These are phyloP conservation scores for Oithona nana DNA, from an alignment of 2,888 invertebrate species.

Conservation along the genomic window DNA sequence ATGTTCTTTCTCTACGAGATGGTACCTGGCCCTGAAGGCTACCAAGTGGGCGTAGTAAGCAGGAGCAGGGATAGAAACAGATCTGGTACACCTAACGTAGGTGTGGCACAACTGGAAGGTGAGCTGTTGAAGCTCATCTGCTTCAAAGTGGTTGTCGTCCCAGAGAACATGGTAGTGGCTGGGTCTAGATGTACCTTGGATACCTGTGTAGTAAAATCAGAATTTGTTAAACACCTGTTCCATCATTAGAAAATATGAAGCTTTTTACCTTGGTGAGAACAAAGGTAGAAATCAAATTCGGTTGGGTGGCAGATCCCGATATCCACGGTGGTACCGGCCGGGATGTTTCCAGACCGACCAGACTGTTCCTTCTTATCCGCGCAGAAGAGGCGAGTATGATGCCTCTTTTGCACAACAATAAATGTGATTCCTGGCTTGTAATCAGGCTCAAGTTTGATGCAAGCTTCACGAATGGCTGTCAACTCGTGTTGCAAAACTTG, in stretches of 20 bases:
- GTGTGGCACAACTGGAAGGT: conserved; percentile 99
- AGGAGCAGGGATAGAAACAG: conserved; percentile 96
- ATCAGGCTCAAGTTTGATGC: conserved; percentile 81
- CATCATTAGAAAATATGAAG: too few species aligned
- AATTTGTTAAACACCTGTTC: too few species aligned
- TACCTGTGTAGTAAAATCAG: too few species aligned
- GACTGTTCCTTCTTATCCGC: conserved; percentile 98
- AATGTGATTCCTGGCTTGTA: conserved; percentile 97
- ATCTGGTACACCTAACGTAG: conserved; percentile 95
- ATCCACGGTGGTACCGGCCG: conserved; percentile 98
- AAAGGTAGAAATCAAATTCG: conserved; percentile 98
- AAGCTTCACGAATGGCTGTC: conserved; percentile 92
- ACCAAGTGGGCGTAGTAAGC: conserved; percentile 98
- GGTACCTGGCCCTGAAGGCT: conserved; percentile 95
- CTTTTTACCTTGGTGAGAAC: conserved; percentile 90
- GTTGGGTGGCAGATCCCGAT: conserved; percentile 99
- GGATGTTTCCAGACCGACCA: conserved; percentile 97
- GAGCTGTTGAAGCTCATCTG: conserved; percentile 94
- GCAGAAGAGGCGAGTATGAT: conserved; percentile 92
- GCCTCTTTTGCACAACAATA: conserved; percentile 95
- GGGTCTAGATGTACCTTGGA: conserved; percentile 88
- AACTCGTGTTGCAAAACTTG: conserved; percentile 84
- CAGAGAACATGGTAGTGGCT: conserved; percentile 99
- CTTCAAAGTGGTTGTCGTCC: conserved; percentile 98
- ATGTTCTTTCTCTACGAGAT: conserved; percentile 96